Evolutionary conservation across 2,888 invertebrate genomes (phyloP), one percentile per base, ranked within the genome.

Genomic region (Timema podura): DNA sequence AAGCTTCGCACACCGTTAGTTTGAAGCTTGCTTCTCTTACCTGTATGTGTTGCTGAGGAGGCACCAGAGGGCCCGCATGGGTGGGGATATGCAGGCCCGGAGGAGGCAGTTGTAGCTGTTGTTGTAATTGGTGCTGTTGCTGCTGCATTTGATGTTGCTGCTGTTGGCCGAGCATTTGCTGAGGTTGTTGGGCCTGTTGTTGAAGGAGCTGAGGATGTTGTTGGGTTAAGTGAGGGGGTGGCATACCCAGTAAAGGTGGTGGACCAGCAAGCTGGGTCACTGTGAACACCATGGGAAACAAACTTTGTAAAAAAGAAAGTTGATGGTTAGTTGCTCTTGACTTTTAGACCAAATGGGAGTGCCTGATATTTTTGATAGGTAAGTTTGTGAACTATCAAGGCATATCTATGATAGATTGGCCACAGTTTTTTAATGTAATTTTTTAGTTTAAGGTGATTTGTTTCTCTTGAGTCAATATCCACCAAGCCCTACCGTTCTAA

Each of bases 11-110:
- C 30, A 30, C 30, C 1, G 2, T 3, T 3, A 30, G 30, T 30
- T 30, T 30, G 30, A 30, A 30, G 30, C 30, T 30, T 30, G 30
- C 30, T 30, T 30, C 30, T 30, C 30, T 48, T 65, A 70, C 74
- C 71, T 74, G 74, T 16, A 73, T 45, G 59, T 74, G 74, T 46
- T 72, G 71, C 8, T 78, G 75, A 75, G 79, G 76, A 44, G 81
- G 78, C 68, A 79, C 79, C 59, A 82, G 74, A 51, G 81, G 79
- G 48, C 80, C 81, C 59, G 78, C 77, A 73, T 82, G 82, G 15
- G 79, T 75, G 47, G 80, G 80, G 73, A 81, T 81, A 72, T 82
- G 81, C 57, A 81, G 78, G 64, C 81, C 80, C 48, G 82, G 80
- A 45, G 81, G 81, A 67, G 80, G 81, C 66, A 80, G 69, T 64